These are phyloP conservation scores for Pseudoips prasinana DNA, from an alignment of 2,888 invertebrate species.

Conservation along the genomic window DNA sequence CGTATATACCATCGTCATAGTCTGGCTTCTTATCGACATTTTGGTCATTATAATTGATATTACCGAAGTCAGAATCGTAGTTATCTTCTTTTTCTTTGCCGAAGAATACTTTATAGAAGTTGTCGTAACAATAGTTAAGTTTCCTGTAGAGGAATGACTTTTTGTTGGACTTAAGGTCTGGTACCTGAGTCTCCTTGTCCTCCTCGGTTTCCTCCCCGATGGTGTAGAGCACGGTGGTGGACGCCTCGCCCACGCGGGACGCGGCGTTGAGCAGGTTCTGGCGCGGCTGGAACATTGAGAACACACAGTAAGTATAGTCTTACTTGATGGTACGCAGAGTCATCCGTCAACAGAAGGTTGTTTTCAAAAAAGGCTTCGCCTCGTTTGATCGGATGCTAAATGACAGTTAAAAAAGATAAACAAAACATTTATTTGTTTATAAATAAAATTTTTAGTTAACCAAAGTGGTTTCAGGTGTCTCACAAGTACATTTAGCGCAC, in stretches of 20 bases:
- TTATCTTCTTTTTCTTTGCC: slow-evolving; percentile 46
- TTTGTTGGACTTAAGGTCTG: slow-evolving; percentile 37
- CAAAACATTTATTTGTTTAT: too few species aligned
- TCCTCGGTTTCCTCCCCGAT: slow-evolving; percentile 95
- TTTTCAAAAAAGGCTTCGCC: too few species aligned
- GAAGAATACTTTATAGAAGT: slow-evolving; percentile 74
- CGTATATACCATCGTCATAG: slow-evolving; percentile 65
- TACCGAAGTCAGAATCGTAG: slow-evolving; percentile 28
- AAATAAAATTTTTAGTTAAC: too few species aligned
- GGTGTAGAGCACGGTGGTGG: slow-evolving; percentile 94
- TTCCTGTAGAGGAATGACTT: slow-evolving; percentile 70
- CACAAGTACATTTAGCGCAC: too few species aligned
- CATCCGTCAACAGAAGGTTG: too few species aligned
- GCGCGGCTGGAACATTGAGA: slow-evolving; percentile 84
- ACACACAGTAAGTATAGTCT: background rate
- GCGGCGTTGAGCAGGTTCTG: slow-evolving; percentile 97
- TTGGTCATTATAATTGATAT: slow-evolving; percentile 5
- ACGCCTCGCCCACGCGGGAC: slow-evolving; percentile 97
- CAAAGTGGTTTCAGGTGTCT: too few species aligned
- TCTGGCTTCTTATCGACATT: background rate
- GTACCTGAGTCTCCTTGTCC: slow-evolving; percentile 89
- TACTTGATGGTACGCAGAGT: too few species aligned
- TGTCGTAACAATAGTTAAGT: slow-evolving; percentile 75
- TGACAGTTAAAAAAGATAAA: too few species aligned
- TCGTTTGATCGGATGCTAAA: too few species aligned